phyloP scores from a whole-genome alignment of 2,113 vertebrate genomes.

The Ceyx melanurus region DNA sequence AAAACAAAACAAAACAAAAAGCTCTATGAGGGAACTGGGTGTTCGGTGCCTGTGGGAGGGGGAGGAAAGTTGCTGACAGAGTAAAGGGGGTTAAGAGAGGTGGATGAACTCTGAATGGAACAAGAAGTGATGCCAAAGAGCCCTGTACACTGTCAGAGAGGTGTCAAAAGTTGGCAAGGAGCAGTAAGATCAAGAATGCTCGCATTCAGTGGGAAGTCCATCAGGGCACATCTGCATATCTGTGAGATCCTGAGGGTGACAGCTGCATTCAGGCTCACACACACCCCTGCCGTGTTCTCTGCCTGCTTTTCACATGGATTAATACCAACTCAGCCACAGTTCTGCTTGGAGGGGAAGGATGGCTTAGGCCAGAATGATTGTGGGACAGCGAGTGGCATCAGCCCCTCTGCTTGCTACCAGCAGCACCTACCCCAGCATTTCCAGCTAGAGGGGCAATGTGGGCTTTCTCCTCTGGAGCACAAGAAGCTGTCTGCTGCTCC shows the following conservation, averaged over 20 bases:
- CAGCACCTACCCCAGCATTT: background rate
- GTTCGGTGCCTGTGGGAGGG: background rate
- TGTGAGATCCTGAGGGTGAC: background rate
- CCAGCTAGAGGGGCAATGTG: background rate
- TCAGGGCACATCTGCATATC: background rate
- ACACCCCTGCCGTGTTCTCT: background rate
- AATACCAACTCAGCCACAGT: background rate
- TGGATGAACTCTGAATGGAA: constrained; percentile 37
- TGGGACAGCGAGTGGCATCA: background rate
- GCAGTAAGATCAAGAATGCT: background rate
- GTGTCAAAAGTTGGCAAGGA: background rate
- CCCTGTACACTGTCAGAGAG: background rate
- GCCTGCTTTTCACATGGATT: background rate
- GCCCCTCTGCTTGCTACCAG: background rate
- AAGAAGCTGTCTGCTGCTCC: background rate
- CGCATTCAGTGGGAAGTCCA: background rate
- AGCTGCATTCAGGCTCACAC: background rate
- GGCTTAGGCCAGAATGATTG: background rate
- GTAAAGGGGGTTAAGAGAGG: background rate
- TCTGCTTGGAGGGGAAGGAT: background rate
- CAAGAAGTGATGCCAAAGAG: background rate
- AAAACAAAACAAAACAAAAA: background rate
- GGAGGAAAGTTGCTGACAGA: constrained; percentile 17
- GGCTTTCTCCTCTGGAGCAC: background rate
- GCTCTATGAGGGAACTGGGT: background rate